Evolutionary conservation across 2,113 vertebrate genomes (phyloP).

Genomic region (Phrynosoma blainvillii): DNA sequence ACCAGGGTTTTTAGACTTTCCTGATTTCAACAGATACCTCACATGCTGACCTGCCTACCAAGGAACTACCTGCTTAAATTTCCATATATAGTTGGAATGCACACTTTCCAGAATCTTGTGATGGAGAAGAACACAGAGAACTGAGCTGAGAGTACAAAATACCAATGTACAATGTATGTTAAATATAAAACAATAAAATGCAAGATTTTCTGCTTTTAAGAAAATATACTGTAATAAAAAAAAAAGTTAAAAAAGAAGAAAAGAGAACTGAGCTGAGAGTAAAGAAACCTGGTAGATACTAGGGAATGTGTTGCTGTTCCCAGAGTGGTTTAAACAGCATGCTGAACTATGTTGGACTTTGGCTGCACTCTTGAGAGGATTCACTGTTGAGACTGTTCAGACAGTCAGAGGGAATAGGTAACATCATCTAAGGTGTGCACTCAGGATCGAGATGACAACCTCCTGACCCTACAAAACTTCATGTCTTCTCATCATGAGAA

Average conservation of each 20-base stretch:
- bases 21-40: neutral
- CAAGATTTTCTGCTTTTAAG: no score
- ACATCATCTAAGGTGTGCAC: neutral
- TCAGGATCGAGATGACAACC: no score
- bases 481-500: neutral
- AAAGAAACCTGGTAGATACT: neutral
- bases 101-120: neutral
- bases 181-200: no score
- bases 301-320: neutral
- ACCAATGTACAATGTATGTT: no score
- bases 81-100: neutral
- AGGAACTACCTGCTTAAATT: neutral
- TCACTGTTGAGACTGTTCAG: neutral
- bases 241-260: no score
- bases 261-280: no score
- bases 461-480: neutral
- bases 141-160: no score
- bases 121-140: no score
- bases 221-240: no score
- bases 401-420: neutral
- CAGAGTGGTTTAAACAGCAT: neutral
- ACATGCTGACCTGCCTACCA: neutral
- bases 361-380: neutral
- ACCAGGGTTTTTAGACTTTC: neutral
- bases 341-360: neutral